phyloP scores from a whole-genome alignment of 2,113 vertebrate genomes.

The Heterocephalus glaber region DNA sequence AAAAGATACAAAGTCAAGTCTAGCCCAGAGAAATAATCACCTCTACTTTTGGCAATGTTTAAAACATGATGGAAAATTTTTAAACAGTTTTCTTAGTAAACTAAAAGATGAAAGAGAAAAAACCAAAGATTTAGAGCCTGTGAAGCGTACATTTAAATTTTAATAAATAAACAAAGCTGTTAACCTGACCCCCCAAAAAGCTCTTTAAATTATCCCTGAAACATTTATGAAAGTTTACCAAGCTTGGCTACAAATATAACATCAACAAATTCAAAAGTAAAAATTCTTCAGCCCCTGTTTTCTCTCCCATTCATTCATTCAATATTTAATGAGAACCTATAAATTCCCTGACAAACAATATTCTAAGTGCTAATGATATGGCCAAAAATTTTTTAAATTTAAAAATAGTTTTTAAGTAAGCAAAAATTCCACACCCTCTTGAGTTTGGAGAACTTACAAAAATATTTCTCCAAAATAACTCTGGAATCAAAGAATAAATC shows the following conservation, averaged over 20 bases:
- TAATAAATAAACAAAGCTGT: neutral
- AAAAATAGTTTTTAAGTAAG: neutral
- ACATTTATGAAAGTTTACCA: neutral
- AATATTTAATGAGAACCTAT: neutral
- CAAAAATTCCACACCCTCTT: neutral
- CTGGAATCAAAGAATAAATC: slow-evolving; percentile 1
- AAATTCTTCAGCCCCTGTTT: neutral
- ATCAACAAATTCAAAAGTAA: neutral
- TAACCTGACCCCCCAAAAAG: neutral
- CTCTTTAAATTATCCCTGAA: neutral
- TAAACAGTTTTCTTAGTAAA: neutral
- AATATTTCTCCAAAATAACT: slow-evolving; percentile 18
- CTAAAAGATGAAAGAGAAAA: slow-evolving; percentile 7
- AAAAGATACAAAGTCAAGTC: slow-evolving; percentile 2
- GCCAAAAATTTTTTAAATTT: neutral
- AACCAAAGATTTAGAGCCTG: neutral
- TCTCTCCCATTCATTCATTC: neutral
- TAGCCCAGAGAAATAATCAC: neutral
- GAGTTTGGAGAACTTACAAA: neutral
- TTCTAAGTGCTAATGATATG: neutral
- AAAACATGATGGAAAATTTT: neutral
- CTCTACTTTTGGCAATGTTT: neutral
- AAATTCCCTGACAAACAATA: neutral
- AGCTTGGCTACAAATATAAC: neutral
- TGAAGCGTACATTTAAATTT: neutral